Conservation (phyloP, 1,140 invertebrate species). For the Aphis craccivora region DNA sequence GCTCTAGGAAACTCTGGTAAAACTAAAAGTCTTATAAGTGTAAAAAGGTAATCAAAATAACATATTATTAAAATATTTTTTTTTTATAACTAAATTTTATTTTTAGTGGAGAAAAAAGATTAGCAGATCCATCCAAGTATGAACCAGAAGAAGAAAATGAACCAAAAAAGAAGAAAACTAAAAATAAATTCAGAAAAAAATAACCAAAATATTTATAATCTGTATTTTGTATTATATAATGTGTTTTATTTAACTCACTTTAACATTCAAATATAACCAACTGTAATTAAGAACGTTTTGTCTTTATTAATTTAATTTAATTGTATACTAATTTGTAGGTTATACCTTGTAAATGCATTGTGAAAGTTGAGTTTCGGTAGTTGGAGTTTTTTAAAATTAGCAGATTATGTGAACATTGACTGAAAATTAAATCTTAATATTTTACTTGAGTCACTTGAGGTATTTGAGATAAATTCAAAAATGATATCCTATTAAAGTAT, state of each 20-base stretch:
- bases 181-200: slow-evolving; percentile 52
- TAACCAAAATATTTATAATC: neutral
- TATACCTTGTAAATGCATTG: too few species aligned
- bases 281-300: neutral
- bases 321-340: neutral
- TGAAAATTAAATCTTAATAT: too few species aligned
- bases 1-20: slow-evolving; percentile 67
- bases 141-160: slow-evolving; percentile 38
- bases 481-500: too few species aligned
- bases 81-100: neutral
- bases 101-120: slow-evolving; percentile 56
- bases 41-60: slow-evolving; percentile 69
- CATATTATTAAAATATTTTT: neutral
- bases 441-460: too few species aligned
- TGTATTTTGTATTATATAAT: neutral
- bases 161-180: slow-evolving; percentile 42
- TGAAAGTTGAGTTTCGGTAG: too few species aligned
- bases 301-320: neutral
- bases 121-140: slow-evolving; percentile 43
- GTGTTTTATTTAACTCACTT: neutral
- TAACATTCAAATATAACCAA: slow-evolving; percentile 23
- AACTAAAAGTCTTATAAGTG: slow-evolving; percentile 65
- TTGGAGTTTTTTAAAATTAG: too few species aligned
- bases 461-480: too few species aligned
- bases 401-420: too few species aligned